A percentile compares a stretch with the other conserved stretches of the same genome.
These are phyloP conservation scores for Orchesella flavescens DNA, from an alignment of 2,888 invertebrate genomes.

Conservation along the genomic window DNA sequence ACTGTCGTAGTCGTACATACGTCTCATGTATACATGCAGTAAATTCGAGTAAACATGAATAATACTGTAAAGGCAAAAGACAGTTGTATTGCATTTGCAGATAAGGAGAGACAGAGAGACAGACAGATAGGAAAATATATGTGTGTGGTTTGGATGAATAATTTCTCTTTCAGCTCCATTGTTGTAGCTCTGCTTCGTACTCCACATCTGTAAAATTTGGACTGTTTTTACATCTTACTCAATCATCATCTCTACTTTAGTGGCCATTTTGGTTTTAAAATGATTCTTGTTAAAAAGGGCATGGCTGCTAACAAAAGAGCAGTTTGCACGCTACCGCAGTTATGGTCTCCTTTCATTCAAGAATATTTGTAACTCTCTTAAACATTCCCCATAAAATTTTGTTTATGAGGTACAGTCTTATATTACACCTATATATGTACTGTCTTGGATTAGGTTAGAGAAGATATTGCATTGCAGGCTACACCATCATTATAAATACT, in stretches of 20 bases:
- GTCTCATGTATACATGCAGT: no score
- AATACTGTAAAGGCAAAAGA: no score
- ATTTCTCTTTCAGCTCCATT: conserved; percentile 1
- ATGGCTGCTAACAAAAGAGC: conserved; percentile 39
- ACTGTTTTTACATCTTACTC: not conserved
- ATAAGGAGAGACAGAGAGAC: not conserved
- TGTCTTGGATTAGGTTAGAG: no score
- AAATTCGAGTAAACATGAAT: no score
- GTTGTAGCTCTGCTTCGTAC: not conserved
- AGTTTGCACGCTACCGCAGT: conserved; percentile 28
- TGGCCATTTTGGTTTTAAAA: conserved; percentile 28
- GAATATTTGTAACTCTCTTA: no score
- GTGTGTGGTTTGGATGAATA: conserved; percentile 1
- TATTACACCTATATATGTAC: no score
- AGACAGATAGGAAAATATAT: no score
- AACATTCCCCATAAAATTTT: no score
- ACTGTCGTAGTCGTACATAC: no score
- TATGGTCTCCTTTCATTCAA: not conserved
- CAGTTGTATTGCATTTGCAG: not conserved
- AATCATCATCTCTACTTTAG: conserved; percentile 26
- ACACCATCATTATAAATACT: not conserved
- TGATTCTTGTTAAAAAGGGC: conserved; percentile 27
- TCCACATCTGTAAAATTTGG: conserved; percentile 21
- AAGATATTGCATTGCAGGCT: conserved; percentile 1
- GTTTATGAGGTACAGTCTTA: no score